Evolutionary conservation across 1,140 invertebrate genomes (phyloP).

Genomic region (Cydia pomonella): DNA sequence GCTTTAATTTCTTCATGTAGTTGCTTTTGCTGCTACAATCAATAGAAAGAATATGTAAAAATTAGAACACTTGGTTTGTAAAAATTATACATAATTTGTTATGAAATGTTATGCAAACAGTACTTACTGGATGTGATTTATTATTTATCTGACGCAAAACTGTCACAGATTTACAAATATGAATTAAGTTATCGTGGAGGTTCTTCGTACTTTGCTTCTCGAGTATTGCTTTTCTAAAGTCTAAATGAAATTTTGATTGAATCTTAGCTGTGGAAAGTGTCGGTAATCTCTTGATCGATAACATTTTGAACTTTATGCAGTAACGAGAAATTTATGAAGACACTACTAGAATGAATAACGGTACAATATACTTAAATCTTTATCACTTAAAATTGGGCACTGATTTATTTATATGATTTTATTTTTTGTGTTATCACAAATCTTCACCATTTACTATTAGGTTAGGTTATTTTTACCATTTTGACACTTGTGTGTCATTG

Average conservation of each 20-base stretch:
- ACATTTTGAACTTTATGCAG: conserved; percentile 49
- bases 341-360: not conserved
- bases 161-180: conserved; percentile 62
- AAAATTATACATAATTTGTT: conserved; percentile 27
- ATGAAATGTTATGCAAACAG: conserved; percentile 31
- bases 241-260: conserved; percentile 55
- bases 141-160: conserved; percentile 58
- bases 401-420: not conserved
- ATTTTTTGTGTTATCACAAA: not conserved
- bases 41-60: conserved; percentile 30
- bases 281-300: conserved; percentile 65
- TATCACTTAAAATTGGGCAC: not conserved
- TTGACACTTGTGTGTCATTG: not conserved
- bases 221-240: conserved; percentile 43
- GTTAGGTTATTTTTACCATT: conserved; percentile 5
- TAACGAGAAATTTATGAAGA: too few species aligned
- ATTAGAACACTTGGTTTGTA: conserved; percentile 6
- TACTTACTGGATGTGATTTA: conserved; percentile 67
- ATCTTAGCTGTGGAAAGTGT: conserved; percentile 60
- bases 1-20: conserved; percentile 69
- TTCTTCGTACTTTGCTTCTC: conserved; percentile 54
- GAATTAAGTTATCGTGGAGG: conserved; percentile 49
- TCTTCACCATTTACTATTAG: not conserved
- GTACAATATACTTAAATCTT: not conserved
- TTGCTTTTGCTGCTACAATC: conserved; percentile 56